Evolutionary conservation across 2,797 vertebrate genomes (phyloP).

Genomic region (Tragopan temminckii): DNA sequence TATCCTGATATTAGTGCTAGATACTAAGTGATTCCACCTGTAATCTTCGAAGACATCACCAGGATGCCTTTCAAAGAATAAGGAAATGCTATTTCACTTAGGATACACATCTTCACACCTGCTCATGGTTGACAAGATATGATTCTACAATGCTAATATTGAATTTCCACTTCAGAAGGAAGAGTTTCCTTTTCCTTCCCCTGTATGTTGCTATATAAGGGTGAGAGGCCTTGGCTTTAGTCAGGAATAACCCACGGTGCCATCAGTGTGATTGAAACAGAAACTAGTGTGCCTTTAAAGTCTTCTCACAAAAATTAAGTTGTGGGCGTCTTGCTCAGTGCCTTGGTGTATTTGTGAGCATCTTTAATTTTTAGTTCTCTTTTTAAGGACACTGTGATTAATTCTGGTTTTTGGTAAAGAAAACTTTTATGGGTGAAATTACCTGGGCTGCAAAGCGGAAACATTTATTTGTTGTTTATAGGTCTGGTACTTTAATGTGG

Average conservation of each 20-base stretch:
- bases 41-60: neutral
- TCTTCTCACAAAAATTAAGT: neutral
- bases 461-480: neutral
- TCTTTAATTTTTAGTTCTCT: neutral
- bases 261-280: neutral
- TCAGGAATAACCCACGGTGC: neutral
- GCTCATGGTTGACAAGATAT: neutral
- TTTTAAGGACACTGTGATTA: neutral
- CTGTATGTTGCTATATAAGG: neutral
- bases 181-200: neutral
- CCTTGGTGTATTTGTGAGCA: no score
- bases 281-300: neutral
- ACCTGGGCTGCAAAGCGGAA: neutral
- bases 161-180: neutral
- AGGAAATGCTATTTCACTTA: neutral
- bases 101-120: neutral
- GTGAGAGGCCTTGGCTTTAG: neutral
- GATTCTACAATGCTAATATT: constrained; percentile 8
- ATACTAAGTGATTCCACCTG: neutral
- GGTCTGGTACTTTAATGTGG: neutral
- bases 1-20: neutral
- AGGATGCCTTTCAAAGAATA: neutral
- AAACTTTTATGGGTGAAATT: neutral
- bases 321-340: neutral
- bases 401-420: neutral